A percentile compares a stretch with the other conserved stretches of the same genome.
These are phyloP conservation scores for Remorina albescens DNA, from an alignment of 2,797 vertebrate genomes.

Conservation along the genomic window DNA sequence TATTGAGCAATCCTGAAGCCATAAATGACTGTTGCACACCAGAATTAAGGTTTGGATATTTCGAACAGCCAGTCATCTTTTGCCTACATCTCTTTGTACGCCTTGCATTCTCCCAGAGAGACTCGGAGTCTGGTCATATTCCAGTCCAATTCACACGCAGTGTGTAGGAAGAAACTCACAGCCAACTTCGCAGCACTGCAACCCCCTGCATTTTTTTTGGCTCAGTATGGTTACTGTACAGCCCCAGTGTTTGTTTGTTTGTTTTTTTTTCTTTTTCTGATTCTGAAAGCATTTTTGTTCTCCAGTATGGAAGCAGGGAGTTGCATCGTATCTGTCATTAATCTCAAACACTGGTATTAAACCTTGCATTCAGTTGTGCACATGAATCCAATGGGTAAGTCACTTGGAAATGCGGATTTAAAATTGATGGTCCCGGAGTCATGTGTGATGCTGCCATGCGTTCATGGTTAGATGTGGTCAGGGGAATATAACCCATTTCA, in stretches of 20 bases:
- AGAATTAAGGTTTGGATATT: conserved; percentile 60
- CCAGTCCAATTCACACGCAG: conserved; percentile 34
- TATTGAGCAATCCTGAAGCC: conserved; percentile 80
- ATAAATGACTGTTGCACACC: conserved; percentile 74
- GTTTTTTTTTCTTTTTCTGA: conserved; percentile 46
- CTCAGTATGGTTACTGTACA: conserved; percentile 18
- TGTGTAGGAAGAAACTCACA: conserved; percentile 22
- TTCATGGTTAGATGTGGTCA: not conserved
- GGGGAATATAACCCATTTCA: rapidly evolving
- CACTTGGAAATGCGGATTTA: not conserved
- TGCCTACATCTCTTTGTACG: not conserved
- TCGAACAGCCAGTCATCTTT: conserved; percentile 58
- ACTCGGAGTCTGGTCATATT: conserved; percentile 35
- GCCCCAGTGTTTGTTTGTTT: no score
- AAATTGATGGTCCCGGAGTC: not conserved
- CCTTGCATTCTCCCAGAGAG: conserved; percentile 41
- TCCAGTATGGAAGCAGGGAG: conserved; percentile 13
- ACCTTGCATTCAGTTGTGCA: not conserved
- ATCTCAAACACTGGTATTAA: not conserved
- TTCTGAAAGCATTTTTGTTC: conserved; percentile 36
- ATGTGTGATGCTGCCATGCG: not conserved
- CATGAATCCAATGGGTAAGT: not conserved
- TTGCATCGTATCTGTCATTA: conserved; percentile 57
- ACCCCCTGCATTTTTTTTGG: not conserved
- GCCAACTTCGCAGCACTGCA: conserved; percentile 17